phyloP scores from a whole-genome alignment of 2,797 vertebrate genomes.

The Aldrovandia affinis region DNA sequence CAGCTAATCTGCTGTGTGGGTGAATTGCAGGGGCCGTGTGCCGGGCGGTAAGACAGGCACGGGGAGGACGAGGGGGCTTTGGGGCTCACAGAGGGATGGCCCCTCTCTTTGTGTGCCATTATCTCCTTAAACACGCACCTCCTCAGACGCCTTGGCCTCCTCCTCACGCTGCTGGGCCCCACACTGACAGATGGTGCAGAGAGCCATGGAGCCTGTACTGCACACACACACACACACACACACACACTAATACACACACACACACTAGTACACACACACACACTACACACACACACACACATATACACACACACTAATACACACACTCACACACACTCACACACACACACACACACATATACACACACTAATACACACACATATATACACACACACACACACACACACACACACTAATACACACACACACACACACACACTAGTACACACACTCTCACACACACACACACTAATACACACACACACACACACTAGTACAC shows the following conservation, averaged over 20 bases:
- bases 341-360: constrained; percentile 27
- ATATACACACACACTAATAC: neutral
- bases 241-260: constrained; percentile 32
- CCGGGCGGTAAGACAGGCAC: constrained; percentile 38
- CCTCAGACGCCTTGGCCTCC: constrained; percentile 48
- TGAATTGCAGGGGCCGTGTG: constrained; percentile 61
- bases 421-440: constrained; percentile 14
- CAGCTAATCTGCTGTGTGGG: constrained; percentile 62
- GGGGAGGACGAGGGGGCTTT: constrained; percentile 39
- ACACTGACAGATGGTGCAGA: constrained; percentile 67
- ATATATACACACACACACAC: constrained; percentile 20
- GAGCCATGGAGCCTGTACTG: constrained; percentile 13
- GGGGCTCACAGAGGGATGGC: constrained; percentile 35
- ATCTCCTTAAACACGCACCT: constrained; percentile 67
- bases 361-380: constrained; percentile 30
- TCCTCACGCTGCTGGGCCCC: constrained; percentile 52
- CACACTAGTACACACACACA: constrained; percentile 24
- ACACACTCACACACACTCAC: constrained; percentile 32
- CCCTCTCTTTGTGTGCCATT: constrained; percentile 62
- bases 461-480: constrained; percentile 11
- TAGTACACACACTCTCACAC: neutral
- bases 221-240: constrained; percentile 14
- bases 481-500: neutral
- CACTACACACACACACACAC: constrained; percentile 21
- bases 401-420: neutral